Percentiles rank a stretch among this genome's conserved stretches.
Conservation (phyloP, 2,113 vertebrate species). For the Alethe diademata region DNA sequence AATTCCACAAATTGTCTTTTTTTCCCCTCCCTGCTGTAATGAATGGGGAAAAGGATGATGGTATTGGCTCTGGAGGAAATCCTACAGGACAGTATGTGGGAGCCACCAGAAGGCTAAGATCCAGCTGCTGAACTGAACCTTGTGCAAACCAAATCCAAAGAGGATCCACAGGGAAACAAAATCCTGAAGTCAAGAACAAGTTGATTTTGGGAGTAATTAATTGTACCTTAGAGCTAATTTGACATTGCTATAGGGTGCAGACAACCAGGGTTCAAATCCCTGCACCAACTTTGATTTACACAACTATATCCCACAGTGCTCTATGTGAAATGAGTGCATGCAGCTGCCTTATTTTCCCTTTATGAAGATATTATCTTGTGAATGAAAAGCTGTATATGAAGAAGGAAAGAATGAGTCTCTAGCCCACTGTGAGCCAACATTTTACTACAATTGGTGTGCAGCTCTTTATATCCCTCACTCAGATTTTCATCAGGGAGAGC, state of each 20-base stretch:
- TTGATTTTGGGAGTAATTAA: neutral
- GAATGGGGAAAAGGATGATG: neutral
- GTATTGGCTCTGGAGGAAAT: neutral
- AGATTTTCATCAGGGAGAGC: neutral
- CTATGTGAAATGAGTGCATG: neutral
- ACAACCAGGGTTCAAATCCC: neutral
- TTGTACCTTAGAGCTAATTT: neutral
- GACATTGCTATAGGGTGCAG: neutral
- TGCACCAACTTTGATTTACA: neutral
- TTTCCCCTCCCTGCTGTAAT: neutral
- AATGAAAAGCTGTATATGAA: neutral
- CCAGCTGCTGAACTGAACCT: neutral
- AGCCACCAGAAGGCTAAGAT: neutral
- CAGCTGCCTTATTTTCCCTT: neutral
- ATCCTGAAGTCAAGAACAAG: neutral
- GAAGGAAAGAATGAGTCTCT: too few relatives aligned
- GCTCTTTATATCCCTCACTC: neutral
- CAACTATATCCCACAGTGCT: neutral
- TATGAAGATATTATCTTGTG: neutral
- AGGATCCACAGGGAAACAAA: accelerated
- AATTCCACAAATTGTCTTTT: neutral
- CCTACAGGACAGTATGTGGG: neutral
- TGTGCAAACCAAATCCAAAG: neutral
- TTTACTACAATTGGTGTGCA: neutral
- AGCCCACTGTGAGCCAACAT: neutral